These are phyloP conservation scores for Drosophila miranda DNA, from an alignment of 1,140 invertebrate genomes.

Conservation along the genomic window DNA sequence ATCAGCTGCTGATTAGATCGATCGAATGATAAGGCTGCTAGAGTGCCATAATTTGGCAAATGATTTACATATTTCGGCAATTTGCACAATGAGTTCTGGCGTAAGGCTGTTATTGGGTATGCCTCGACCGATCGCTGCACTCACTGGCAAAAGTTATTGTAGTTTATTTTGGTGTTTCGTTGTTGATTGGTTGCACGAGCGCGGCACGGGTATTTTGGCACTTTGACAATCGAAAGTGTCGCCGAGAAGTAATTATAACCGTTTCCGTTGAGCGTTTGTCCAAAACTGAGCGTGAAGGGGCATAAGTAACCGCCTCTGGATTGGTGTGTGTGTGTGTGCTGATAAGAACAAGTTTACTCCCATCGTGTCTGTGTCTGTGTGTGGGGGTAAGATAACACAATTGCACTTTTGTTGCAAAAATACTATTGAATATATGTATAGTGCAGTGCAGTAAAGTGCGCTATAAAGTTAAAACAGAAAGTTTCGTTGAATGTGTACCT, in stretches of 20 bases:
- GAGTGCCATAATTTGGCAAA: slow-evolving; percentile 49
- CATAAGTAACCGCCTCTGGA: slow-evolving; percentile 42
- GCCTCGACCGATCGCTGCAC: slow-evolving; percentile 15
- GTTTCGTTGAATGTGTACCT: no score
- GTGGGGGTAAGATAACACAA: slow-evolving; percentile 45
- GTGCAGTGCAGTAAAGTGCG: no score
- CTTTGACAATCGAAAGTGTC: slow-evolving; percentile 18
- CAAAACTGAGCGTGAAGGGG: slow-evolving; percentile 60
- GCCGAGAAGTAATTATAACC: slow-evolving; percentile 46
- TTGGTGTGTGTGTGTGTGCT: slow-evolving; percentile 21
- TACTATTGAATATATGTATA: background rate
- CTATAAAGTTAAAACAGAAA: background rate
- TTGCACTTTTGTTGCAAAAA: slow-evolving; percentile 17
- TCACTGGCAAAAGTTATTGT: slow-evolving; percentile 38
- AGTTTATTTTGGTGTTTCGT: slow-evolving; percentile 15
- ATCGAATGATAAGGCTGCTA: slow-evolving; percentile 45
- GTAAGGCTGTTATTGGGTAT: no score
- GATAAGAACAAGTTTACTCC: slow-evolving; percentile 68
- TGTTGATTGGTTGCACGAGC: slow-evolving; percentile 11
- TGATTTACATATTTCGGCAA: slow-evolving; percentile 66
- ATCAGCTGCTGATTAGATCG: slow-evolving; percentile 50
- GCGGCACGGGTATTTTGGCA: slow-evolving; percentile 15
- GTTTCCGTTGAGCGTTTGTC: slow-evolving; percentile 64
- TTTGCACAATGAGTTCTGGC: slow-evolving; percentile 50
- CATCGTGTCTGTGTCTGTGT: slow-evolving; percentile 10